A percentile compares a stretch with the other conserved stretches of the same genome.
These are phyloP conservation scores for Capromys pilorides DNA, from an alignment of 2,797 vertebrate species.

Conservation along the genomic window DNA sequence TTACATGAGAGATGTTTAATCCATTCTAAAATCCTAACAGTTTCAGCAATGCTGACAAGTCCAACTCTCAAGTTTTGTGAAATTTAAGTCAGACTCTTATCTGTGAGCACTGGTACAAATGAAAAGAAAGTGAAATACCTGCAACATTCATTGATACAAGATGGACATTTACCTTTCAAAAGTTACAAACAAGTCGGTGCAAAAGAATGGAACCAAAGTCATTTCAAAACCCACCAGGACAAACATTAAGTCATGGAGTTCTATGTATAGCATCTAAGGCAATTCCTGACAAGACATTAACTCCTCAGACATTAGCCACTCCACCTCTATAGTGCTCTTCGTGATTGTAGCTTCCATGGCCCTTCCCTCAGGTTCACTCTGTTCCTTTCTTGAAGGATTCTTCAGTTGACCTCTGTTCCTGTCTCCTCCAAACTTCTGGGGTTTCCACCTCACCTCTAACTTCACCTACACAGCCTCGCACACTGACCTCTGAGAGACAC, in stretches of 20 bases:
- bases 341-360: not conserved
- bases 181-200: not conserved
- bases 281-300: not conserved
- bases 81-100: not conserved
- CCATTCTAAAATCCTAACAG: not conserved
- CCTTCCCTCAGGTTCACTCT: not conserved
- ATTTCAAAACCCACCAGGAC: not conserved
- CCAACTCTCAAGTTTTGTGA: not conserved
- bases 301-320: no score
- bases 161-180: not conserved
- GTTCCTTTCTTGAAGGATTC: not conserved
- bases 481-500: not conserved
- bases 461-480: not conserved
- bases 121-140: not conserved
- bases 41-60: not conserved
- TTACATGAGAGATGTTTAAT: not conserved
- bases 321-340: not conserved
- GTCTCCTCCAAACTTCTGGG: not conserved
- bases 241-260: not conserved
- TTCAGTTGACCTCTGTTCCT: not conserved
- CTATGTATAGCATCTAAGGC: not conserved
- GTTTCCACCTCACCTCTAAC: not conserved
- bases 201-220: not conserved
- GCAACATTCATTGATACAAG: not conserved
- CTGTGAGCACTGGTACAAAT: not conserved